Conservation (phyloP, 2,113 vertebrate genomes). For the Pygoscelis adeliae region DNA sequence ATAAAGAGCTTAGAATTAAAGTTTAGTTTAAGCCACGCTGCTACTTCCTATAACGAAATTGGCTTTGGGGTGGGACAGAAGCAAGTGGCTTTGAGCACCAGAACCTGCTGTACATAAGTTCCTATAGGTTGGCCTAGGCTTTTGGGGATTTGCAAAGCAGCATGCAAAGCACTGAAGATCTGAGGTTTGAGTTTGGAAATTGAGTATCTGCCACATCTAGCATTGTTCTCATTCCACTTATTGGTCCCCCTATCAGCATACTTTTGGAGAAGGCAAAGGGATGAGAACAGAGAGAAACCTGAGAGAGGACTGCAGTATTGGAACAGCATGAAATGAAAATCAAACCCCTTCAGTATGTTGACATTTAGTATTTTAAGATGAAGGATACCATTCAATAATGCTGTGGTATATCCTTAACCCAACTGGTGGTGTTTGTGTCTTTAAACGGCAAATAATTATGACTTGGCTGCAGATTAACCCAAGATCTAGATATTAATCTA, state of each 20-base stretch:
- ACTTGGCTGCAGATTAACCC: not conserved
- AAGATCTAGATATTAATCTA: not conserved
- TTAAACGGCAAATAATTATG: not conserved
- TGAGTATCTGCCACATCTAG: not conserved
- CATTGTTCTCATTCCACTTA: not conserved
- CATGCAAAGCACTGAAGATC: not conserved
- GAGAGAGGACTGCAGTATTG: not conserved
- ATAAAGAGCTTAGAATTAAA: not conserved
- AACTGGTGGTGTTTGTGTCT: not conserved
- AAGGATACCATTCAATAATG: not conserved
- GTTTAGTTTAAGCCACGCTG: not conserved
- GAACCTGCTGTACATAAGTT: not conserved
- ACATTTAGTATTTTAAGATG: not conserved
- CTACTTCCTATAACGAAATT: not conserved
- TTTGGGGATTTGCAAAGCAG: not conserved
- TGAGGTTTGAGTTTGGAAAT: not conserved
- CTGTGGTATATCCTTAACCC: not conserved
- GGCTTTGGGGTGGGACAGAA: not conserved
- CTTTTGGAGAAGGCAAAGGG: not conserved
- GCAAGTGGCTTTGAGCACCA: not conserved
- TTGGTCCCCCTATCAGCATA: accelerated
- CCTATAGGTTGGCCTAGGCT: not conserved
- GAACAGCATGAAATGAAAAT: not conserved
- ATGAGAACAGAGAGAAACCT: not conserved
- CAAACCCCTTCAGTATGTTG: not conserved